Evolutionary conservation across 2,888 invertebrate species (phyloP), one percentile per base, ranked within the genome.

Genomic region (Napeogenes sylphis): DNA sequence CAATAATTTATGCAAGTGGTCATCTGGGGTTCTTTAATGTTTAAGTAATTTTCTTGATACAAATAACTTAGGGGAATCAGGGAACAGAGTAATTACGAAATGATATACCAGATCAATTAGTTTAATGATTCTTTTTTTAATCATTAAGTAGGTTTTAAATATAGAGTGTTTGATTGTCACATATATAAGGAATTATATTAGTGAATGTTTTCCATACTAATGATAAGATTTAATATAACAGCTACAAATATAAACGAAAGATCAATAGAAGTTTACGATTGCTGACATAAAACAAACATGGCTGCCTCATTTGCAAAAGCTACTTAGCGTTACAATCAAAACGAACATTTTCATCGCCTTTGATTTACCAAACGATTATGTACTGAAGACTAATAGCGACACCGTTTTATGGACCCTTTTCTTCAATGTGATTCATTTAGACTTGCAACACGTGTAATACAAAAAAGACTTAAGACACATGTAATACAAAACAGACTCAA

Each of bases 1-100:
- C 77, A 83, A 89, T 87, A 88, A 89, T 88, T 88, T 87, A 88
- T 89, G 89, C 88, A 87, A 89, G 87, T 85, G 89, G 89, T 88
- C 89, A 89, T 78, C 67, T 30, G 77, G 77, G 75, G 75, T 71
- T 78, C 77, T 79, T 84, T 83, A 84, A 84, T 84, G 83, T 81
- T 76, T 78, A 78, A 84, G 83, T 82, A 77, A 84, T 82, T 82
- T 81, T 75, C 80, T 77, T 71, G 67, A 69, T 70, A 65, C 60
- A 60, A 61, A 66, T 64, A 66, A 62, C 46, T 64, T 59, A 14
- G 45, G 54, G 59, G n/a, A n/a, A n/a, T n/a, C n/a, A n/a, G n/a
- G n/a, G 62, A 30, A 47, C 51, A 30, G 8, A 30, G 51, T 51
- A 51, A 51, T 51, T 10, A 51, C 8, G 51, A 51, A 51, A 30